Conservation (phyloP, 1,140 invertebrate genomes). For the Hestina assimilis region DNA sequence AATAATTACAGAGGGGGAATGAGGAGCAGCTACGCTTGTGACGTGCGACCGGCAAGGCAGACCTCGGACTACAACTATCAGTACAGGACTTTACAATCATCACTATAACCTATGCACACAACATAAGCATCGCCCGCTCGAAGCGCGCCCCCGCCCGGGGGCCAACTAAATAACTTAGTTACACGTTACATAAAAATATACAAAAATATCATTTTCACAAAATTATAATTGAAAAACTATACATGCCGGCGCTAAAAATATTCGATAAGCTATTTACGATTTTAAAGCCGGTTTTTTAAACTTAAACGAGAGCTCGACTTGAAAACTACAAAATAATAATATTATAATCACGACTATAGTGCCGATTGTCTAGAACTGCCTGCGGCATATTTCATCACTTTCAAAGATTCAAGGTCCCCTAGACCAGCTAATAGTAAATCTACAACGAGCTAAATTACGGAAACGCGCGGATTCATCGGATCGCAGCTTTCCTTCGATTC, state of each 20-base stretch:
- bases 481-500: constrained; percentile 66
- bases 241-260: constrained; percentile 73
- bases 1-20: constrained; percentile 77
- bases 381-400: constrained; percentile 66
- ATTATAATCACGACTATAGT: constrained; percentile 75
- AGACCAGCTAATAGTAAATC: constrained; percentile 76
- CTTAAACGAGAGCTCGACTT: constrained; percentile 75
- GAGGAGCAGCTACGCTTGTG: constrained; percentile 74
- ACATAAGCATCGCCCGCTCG: constrained; percentile 63
- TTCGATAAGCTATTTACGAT: constrained; percentile 73
- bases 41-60: constrained; percentile 73
- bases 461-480: constrained; percentile 50
- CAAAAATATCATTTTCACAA: constrained; percentile 77
- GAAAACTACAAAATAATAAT: constrained; percentile 67
- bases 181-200: constrained; percentile 74
- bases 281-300: constrained; percentile 67
- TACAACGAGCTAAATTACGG: constrained; percentile 74
- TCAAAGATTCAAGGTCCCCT: constrained; percentile 76
- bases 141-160: not conserved
- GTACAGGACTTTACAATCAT: constrained; percentile 77
- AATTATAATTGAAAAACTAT: constrained; percentile 73
- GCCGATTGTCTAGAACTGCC: constrained; percentile 77
- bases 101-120: constrained; percentile 64
- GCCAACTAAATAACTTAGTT: constrained; percentile 63
- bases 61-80: constrained; percentile 70